Conservation (phyloP, 2,797 vertebrate species). For the Melanotaenia nigrans region DNA sequence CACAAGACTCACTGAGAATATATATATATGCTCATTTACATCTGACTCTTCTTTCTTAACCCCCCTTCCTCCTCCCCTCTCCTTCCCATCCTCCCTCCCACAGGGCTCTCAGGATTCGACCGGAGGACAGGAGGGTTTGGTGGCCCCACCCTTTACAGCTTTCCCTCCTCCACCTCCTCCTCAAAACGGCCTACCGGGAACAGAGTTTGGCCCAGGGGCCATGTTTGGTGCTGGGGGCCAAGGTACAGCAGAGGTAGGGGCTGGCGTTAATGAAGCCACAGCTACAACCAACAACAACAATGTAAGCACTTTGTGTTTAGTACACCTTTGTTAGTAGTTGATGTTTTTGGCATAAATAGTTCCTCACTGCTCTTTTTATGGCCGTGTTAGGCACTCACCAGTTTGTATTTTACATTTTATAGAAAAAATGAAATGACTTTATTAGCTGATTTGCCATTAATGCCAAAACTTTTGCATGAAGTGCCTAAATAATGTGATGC, state of each 20-base stretch:
- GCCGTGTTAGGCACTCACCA: neutral
- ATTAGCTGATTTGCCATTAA: neutral
- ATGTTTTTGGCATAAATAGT: neutral
- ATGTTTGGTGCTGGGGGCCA: conserved; percentile 76
- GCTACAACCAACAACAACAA: conserved; percentile 57
- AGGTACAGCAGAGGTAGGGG: conserved; percentile 69
- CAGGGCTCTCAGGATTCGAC: conserved; percentile 82
- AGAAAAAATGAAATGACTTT: neutral
- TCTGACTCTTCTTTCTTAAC: conserved; percentile 7
- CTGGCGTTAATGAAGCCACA: conserved; percentile 62
- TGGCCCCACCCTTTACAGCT: conserved; percentile 77
- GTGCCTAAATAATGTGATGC: neutral
- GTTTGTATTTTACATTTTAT: neutral
- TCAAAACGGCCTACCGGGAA: conserved; percentile 78
- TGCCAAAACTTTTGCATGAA: neutral
- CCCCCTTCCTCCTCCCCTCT: neutral
- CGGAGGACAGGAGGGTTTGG: conserved; percentile 79
- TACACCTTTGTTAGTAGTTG: neutral
- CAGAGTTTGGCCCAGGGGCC: conserved; percentile 76
- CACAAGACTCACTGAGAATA: conserved; percentile 24
- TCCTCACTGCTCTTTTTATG: neutral
- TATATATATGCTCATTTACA: conserved; percentile 33
- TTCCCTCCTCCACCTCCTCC: conserved; percentile 82
- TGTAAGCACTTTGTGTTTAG: conserved; percentile 52
- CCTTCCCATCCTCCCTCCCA: neutral